Evolutionary conservation across 2,113 vertebrate genomes (phyloP).

Genomic region (Fulica atra): DNA sequence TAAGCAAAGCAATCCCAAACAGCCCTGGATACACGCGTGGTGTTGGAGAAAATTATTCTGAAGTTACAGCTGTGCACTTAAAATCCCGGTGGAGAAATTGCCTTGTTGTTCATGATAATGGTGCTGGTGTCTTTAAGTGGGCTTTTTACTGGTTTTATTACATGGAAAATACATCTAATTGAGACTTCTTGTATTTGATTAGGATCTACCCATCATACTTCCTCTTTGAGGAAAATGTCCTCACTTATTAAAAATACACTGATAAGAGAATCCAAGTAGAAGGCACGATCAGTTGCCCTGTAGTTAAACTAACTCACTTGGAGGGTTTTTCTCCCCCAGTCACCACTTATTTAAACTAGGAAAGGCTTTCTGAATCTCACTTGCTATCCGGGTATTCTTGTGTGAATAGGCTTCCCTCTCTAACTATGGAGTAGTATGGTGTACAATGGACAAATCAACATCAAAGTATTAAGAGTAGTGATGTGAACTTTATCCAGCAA

Average conservation of each 20-base stretch:
- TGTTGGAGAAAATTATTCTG: conserved; percentile 25
- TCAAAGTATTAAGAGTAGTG: not conserved
- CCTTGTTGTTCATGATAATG: conserved; percentile 51
- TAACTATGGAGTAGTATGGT: not conserved
- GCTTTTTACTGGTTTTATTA: conserved; percentile 23
- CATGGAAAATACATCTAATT: conserved; percentile 29
- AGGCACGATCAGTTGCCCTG: not conserved
- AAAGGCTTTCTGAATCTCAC: not conserved
- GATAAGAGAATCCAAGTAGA: not conserved
- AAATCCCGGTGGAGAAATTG: conserved; percentile 15
- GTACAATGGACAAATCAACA: not conserved
- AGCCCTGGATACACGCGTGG: not conserved
- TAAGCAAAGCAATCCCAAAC: conserved; percentile 54
- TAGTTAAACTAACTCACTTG: not conserved
- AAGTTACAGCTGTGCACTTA: not conserved
- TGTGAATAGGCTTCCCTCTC: not conserved
- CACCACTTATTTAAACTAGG: not conserved
- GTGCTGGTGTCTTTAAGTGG: not conserved
- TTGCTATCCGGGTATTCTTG: not conserved
- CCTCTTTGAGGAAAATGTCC: not conserved
- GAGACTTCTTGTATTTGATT: conserved; percentile 4
- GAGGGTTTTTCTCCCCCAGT: not conserved
- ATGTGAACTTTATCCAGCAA: not conserved
- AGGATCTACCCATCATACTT: not conserved
- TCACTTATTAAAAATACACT: not conserved